Conservation (phyloP, 1,140 invertebrate genomes). For the Propsilocerus akamusi region DNA sequence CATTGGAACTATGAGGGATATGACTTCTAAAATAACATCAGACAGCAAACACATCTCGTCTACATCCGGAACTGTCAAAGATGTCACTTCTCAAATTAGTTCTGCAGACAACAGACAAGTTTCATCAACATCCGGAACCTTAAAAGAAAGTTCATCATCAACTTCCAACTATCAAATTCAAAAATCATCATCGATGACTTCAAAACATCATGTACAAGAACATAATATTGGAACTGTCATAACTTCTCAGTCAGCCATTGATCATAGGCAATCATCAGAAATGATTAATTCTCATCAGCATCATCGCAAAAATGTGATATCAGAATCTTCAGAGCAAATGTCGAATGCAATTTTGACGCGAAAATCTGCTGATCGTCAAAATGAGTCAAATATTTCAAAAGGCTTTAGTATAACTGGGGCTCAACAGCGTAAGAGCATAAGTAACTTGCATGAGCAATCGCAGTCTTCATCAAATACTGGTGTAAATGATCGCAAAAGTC, state of each 20-base stretch:
- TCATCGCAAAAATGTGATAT: conserved; percentile 51
- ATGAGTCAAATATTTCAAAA: conserved; percentile 33
- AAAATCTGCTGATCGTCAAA: conserved; percentile 28
- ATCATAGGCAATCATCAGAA: not conserved
- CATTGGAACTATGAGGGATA: too few relatives aligned
- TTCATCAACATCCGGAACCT: too few relatives aligned
- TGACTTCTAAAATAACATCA: too few relatives aligned
- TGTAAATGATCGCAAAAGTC: conserved; percentile 50
- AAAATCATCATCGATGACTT: not conserved
- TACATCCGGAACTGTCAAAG: too few relatives aligned
- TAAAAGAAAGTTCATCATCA: not conserved
- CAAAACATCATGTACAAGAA: not conserved
- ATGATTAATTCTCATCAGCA: conserved; percentile 29
- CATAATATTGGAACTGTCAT: not conserved
- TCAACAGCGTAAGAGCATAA: conserved; percentile 57
- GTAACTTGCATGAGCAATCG: conserved; percentile 50
- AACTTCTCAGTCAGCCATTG: not conserved
- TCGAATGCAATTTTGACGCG: conserved; percentile 58
- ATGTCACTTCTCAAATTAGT: too few relatives aligned
- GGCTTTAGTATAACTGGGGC: conserved; percentile 54
- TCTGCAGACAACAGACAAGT: too few relatives aligned
- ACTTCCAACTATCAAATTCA: not conserved
- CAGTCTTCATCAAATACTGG: conserved; percentile 39
- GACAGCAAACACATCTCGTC: too few relatives aligned
- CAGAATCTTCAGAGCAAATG: conserved; percentile 42